phyloP scores from a whole-genome alignment of 2,797 vertebrate genomes.

The Takifugu ocellatus region DNA sequence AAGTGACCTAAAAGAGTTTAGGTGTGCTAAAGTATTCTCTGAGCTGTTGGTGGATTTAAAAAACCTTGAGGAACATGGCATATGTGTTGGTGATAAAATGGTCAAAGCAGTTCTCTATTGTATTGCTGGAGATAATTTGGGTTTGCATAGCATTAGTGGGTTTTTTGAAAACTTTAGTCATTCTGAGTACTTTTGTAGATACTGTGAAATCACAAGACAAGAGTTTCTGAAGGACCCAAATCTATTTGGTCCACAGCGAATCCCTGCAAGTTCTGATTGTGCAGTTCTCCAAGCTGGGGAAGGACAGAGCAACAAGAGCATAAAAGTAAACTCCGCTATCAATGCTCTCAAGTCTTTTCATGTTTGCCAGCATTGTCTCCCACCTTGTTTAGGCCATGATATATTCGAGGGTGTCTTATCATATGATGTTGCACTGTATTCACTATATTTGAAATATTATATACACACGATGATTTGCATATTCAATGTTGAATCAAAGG shows the following conservation, averaged over 20 bases:
- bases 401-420: constrained; percentile 26
- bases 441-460: constrained; percentile 30
- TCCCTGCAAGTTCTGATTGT: constrained; percentile 3
- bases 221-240: constrained; percentile 11
- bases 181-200: neutral
- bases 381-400: constrained; percentile 30
- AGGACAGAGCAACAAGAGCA: neutral
- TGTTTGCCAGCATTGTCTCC: constrained; percentile 32
- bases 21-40: neutral
- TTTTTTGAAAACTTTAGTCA: neutral
- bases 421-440: constrained; percentile 14
- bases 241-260: constrained; percentile 5
- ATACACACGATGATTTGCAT: constrained; percentile 25
- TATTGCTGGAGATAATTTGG: neutral
- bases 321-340: constrained; percentile 7
- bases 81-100: neutral
- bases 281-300: constrained; percentile 7
- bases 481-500: constrained; percentile 7
- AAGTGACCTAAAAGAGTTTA: neutral
- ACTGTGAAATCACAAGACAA: neutral
- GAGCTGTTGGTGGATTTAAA: neutral
- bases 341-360: constrained; percentile 11
- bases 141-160: no score
- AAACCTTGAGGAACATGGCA: neutral
- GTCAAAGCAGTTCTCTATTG: neutral